Evolutionary conservation across 30 jellyfish, hydroid and myxozoan genomes (phyloP).

Genomic region (Aurelia aurita): DNA sequence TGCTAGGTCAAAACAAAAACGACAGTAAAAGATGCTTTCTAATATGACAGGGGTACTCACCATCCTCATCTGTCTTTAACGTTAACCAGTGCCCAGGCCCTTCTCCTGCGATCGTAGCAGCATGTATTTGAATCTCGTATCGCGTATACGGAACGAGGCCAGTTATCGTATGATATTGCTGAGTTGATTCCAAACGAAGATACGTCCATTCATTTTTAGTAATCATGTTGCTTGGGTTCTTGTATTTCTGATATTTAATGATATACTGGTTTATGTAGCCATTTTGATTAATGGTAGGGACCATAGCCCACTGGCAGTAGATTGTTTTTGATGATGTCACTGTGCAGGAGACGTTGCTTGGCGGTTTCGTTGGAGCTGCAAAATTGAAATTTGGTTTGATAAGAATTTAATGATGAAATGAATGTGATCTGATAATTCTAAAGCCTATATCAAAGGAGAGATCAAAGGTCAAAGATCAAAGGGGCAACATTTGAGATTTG

Average conservation of each 20-base stretch:
- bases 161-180: background rate
- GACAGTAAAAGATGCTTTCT: no score
- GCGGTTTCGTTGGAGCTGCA: slow-evolving; percentile 70
- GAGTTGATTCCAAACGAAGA: background rate
- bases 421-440: background rate
- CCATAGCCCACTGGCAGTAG: slow-evolving; percentile 43
- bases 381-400: background rate
- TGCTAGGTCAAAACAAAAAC: no score
- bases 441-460: no score
- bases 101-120: slow-evolving; percentile 38
- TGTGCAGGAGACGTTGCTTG: slow-evolving; percentile 31
- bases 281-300: slow-evolving; percentile 47
- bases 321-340: slow-evolving; percentile 54
- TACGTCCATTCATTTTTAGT: slow-evolving; percentile 16
- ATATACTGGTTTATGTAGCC: slow-evolving; percentile 17
- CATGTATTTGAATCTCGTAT: slow-evolving; percentile 51
- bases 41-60: background rate
- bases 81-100: slow-evolving; percentile 61
- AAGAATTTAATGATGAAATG: background rate
- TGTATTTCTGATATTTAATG: slow-evolving; percentile 31
- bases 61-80: slow-evolving; percentile 62
- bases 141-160: slow-evolving; percentile 42
- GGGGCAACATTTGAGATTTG: no score
- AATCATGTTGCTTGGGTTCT: slow-evolving; percentile 34
- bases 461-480: background rate